Conservation (phyloP, 1,140 invertebrate species). For the Drosophila serrata region DNA sequence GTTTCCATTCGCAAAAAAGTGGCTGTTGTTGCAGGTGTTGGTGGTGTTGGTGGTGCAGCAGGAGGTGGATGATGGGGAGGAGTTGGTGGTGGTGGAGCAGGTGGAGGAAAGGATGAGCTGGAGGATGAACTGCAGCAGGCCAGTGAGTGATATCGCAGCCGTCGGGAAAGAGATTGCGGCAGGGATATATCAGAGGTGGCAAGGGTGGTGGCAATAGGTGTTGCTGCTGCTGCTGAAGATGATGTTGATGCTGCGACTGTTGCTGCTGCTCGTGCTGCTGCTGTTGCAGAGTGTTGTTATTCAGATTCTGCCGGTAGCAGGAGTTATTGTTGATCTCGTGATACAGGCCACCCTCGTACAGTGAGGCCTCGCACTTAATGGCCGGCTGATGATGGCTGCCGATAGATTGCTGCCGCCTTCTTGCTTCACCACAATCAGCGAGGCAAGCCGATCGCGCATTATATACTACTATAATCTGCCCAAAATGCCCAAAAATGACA, state of each 20-base stretch:
- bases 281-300: slow-evolving; percentile 9
- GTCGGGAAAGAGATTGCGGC: slow-evolving; percentile 80
- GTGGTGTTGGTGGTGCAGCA: neutral
- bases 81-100: slow-evolving; percentile 16
- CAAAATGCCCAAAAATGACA: slow-evolving; percentile 26
- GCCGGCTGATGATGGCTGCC: slow-evolving; percentile 35
- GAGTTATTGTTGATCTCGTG: slow-evolving; percentile 77
- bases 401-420: slow-evolving; percentile 60
- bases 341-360: slow-evolving; percentile 53
- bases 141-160: slow-evolving; percentile 77
- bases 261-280: slow-evolving; percentile 20
- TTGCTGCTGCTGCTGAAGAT: slow-evolving; percentile 17
- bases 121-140: slow-evolving; percentile 55
- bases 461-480: slow-evolving; percentile 38
- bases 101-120: slow-evolving; percentile 21
- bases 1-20: slow-evolving; percentile 54
- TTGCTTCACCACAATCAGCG: slow-evolving; percentile 85
- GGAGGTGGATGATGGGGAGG: slow-evolving; percentile 15
- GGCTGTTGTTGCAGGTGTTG: slow-evolving; percentile 24
- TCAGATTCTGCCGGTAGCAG: slow-evolving; percentile 72
- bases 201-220: slow-evolving; percentile 38
- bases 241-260: slow-evolving; percentile 17
- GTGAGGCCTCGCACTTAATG: slow-evolving; percentile 67
- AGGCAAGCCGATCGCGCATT: slow-evolving; percentile 85
- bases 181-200: slow-evolving; percentile 74